These are phyloP conservation scores for Bubalus kerabau DNA, from an alignment of 2,113 vertebrate species.

Conservation along the genomic window DNA sequence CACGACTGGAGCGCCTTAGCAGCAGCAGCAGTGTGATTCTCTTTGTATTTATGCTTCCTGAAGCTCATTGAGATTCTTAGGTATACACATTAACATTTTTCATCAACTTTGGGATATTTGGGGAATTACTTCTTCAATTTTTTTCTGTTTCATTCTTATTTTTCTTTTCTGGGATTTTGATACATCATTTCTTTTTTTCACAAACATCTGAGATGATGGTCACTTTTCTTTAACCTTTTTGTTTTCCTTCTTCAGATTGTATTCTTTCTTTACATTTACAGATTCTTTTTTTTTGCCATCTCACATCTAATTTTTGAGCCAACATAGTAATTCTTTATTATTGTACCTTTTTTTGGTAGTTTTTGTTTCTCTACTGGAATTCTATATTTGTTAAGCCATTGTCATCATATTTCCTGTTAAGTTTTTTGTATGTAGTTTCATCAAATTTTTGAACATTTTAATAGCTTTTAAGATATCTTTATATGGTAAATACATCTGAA, in stretches of 20 bases:
- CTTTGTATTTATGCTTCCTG: neutral
- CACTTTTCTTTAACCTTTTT: neutral
- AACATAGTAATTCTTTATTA: neutral
- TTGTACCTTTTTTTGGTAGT: neutral
- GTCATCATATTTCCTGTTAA: neutral
- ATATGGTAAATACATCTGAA: neutral
- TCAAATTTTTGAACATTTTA: neutral
- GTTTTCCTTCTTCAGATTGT: neutral
- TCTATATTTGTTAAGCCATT: neutral
- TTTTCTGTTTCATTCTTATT: neutral
- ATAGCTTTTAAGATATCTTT: neutral
- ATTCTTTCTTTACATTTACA: neutral
- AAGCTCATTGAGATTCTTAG: neutral
- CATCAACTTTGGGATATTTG: neutral
- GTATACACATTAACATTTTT: neutral
- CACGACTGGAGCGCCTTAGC: too few relatives aligned
- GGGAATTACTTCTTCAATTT: neutral
- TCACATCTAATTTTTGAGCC: neutral
- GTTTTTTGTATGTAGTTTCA: neutral
- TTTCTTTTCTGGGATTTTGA: neutral
- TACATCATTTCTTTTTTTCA: neutral
- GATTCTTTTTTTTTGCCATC: neutral
- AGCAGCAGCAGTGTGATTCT: neutral
- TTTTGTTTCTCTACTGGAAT: neutral
- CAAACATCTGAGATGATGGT: neutral